phyloP scores from a whole-genome alignment of 2,888 invertebrate species.

The Xiphydria camelus region DNA sequence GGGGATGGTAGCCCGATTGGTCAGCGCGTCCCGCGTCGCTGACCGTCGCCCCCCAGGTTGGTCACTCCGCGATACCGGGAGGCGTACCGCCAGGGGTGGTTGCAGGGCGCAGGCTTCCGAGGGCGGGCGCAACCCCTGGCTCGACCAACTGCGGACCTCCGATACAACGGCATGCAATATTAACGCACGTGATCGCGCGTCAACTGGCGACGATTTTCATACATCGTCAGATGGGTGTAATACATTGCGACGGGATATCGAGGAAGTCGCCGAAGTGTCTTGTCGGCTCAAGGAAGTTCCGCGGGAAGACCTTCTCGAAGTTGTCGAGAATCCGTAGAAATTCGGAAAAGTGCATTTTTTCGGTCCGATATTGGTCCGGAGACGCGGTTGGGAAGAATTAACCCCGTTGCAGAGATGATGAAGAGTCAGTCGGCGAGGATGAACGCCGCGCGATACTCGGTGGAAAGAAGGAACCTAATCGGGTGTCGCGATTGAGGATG shows the following conservation, averaged over 20 bases:
- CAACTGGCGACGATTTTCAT: neutral
- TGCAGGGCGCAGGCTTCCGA: conserved; percentile 28
- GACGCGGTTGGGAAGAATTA: no score
- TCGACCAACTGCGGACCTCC: neutral
- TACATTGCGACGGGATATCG: neutral
- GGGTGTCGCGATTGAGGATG: no score
- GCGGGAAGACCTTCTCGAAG: no score
- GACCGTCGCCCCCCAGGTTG: neutral
- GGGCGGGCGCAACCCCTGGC: conserved; percentile 22
- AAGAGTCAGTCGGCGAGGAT: no score
- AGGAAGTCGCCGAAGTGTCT: conserved; percentile 21
- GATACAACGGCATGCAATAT: conserved; percentile 2
- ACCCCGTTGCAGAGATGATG: no score
- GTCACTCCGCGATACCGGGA: neutral
- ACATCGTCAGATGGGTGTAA: neutral
- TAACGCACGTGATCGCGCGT: conserved; percentile 4
- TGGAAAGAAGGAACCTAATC: no score
- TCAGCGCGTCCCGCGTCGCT: neutral
- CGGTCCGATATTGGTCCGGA: no score
- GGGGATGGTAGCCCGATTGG: neutral
- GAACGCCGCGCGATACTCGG: no score
- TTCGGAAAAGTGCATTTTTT: no score
- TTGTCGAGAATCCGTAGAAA: no score
- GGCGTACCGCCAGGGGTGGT: conserved; percentile 2
- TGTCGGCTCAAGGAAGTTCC: neutral